These are phyloP conservation scores for Pomacea canaliculata DNA, from an alignment of 2,888 invertebrate species.

Conservation along the genomic window DNA sequence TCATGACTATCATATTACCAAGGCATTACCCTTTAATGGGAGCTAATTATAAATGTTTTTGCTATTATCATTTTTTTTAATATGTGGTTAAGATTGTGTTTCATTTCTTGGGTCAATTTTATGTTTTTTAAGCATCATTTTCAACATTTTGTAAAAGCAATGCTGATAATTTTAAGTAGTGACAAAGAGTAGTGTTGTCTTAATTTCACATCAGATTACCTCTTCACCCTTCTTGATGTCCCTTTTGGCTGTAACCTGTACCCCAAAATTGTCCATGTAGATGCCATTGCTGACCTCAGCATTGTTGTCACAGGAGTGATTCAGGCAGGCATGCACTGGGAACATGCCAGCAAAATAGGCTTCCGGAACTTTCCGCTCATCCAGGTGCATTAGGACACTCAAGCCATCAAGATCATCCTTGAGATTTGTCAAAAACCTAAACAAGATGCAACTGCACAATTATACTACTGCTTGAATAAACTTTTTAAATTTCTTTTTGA, in stretches of 20 bases:
- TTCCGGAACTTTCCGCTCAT: constrained; percentile 40
- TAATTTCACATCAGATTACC: not conserved
- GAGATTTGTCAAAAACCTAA: constrained; percentile 25
- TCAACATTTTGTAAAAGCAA: too few species aligned
- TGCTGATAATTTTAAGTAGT: too few species aligned
- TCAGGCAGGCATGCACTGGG: constrained; percentile 61
- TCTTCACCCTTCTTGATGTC: constrained; percentile 44
- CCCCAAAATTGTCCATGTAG: constrained; percentile 45
- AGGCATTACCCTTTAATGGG: too few species aligned
- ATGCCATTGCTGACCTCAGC: constrained; percentile 58
- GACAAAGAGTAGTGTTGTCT: too few species aligned
- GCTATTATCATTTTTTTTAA: too few species aligned
- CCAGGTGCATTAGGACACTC: constrained; percentile 42
- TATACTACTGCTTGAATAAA: too few species aligned
- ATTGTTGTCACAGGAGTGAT: constrained; percentile 61
- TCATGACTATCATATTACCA: too few species aligned
- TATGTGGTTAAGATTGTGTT: too few species aligned
- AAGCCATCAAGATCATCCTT: constrained; percentile 40
- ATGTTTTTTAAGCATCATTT: too few species aligned
- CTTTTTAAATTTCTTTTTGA: too few species aligned
- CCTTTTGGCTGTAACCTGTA: constrained; percentile 51
- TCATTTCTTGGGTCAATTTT: too few species aligned
- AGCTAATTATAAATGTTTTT: too few species aligned
- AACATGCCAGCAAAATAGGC: constrained; percentile 60
- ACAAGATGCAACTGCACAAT: not conserved